Base-by-base conservation (phyloP, 2,888 invertebrate species). In the Amphipyra berbera region DNA sequence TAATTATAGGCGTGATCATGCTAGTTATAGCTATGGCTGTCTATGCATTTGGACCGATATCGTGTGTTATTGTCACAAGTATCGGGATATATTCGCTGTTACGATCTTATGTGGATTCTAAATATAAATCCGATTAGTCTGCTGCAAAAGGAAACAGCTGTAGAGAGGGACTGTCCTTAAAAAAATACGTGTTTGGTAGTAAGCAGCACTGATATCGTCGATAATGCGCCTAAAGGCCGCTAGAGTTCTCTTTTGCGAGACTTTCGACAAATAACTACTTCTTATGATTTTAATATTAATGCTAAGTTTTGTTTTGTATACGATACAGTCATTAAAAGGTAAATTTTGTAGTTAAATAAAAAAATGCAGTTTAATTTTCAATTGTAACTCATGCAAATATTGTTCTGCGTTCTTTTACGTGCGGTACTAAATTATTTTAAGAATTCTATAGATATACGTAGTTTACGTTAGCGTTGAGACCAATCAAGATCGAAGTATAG, bases 1-100 rank as follows among this genome's bases (percentile, higher is more conserved):
- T 84, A 42, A 73, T 85, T 21, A 78, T 88, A 55, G 85, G 87
- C 13, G 78, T 88, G 54, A 68, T 87, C 4, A 73, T 88, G 56
- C 68, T 90, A 42, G 73, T 87, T 10, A 80, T 88, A 65, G 83
- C 88, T n/a, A 74, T 88, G 61, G 73, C 82, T 21, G 67, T 90
- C 41, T 88, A 82, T 44, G 73, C 84, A 27, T 84, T 87, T 21
- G 88, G 88, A 12, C 88, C 90, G 0, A 63, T 85, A 33, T 83
- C 89, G 0, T 83, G 84, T 62, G 74, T 83, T 0, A 62, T 87
- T 3, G 60, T 88, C 3, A 73, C 80, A 8, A 68, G 78, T 55
- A 66, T 85, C 27, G 72, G 79, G 21, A 47, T 82, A 33, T 75
- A 82, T 60, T 78, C 74, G 9, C 41, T 82, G 4, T 62, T 76